Conservation (phyloP, 2,113 vertebrate genomes). For the Ailuropoda melanoleuca region DNA sequence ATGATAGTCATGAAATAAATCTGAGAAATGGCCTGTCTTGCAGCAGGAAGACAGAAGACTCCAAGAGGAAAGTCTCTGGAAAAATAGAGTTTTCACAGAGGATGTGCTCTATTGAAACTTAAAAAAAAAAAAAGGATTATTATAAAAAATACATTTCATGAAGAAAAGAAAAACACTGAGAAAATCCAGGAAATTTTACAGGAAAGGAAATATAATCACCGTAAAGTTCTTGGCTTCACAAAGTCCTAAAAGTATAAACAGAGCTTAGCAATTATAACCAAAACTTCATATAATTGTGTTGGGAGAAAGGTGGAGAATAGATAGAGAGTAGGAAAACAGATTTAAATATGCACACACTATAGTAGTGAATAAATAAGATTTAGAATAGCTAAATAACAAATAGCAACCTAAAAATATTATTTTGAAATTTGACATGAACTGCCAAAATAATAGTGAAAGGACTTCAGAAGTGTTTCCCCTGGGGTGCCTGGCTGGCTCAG, state of each 20-base stretch:
- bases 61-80: neutral
- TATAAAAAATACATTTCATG: neutral
- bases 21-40: neutral
- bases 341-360: neutral
- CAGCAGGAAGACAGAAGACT: neutral
- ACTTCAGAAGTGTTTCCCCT: neutral
- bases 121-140: neutral
- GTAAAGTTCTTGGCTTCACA: slow-evolving; percentile 14
- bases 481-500: neutral
- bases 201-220: slow-evolving; percentile 20
- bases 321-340: neutral
- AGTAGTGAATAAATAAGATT: neutral
- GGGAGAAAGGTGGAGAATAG: neutral
- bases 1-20: neutral
- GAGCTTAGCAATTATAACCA: neutral
- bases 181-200: slow-evolving; percentile 2
- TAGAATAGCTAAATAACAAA: neutral
- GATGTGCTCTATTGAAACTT: neutral
- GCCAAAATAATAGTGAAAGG: neutral
- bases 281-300: neutral
- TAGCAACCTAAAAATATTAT: neutral
- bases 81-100: neutral
- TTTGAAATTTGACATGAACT: neutral
- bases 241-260: neutral
- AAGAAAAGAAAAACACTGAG: neutral